Base-by-base conservation (phyloP, 2,888 invertebrate genomes). In the Drosophila eohydei region DNA sequence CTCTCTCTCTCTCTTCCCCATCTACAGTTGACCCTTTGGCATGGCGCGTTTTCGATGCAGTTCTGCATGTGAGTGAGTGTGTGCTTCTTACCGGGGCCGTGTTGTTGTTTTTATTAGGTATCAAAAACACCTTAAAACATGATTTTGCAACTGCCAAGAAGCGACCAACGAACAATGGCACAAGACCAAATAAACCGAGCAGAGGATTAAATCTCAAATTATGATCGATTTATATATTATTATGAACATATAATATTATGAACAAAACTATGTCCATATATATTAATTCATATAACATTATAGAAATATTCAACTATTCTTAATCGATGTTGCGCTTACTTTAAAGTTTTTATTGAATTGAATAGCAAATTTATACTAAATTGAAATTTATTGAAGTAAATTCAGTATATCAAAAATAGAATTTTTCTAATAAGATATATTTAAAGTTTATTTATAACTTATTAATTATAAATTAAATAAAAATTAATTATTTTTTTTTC, bases 81-180 rank as follows among this genome's bases (percentile, higher is more conserved):
- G 54, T 64, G 55, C 63, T 46, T 48, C 43, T 46, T 74, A 62
- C 62, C 70, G 30, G 46, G 52, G 52, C 51, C 62, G 87, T 74
- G 89, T 89, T 85, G 84, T 85, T 85, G 88, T 87, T 88, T 87
- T 87, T 87, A 89, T 89, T 89, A 87, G 87, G 87, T 89, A 87
- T 87, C 87, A 89, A 89, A 87, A 87, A 87, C 90, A 87, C 87
- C 87, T 88, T 77, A 86, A 90, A 88, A 88, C 88, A 90, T 89
- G 89, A 87, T 90, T 89, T 90, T 86, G 87, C 87, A 86, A 87
- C 90, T 74, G 87, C 83, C 74, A 74, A 71, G 83, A 58, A 66
- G 67, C 67, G 61, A 11, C 40, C 72, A 72, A 48, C 46, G 77
- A 57, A 84, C 84, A 89, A 71, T 85, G 84, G 82, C 59, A 60